A percentile compares a stretch with the other conserved stretches of the same genome.
These are phyloP conservation scores for Scaptomyza tumidula DNA, from an alignment of 2,888 invertebrate genomes.

Conservation along the genomic window DNA sequence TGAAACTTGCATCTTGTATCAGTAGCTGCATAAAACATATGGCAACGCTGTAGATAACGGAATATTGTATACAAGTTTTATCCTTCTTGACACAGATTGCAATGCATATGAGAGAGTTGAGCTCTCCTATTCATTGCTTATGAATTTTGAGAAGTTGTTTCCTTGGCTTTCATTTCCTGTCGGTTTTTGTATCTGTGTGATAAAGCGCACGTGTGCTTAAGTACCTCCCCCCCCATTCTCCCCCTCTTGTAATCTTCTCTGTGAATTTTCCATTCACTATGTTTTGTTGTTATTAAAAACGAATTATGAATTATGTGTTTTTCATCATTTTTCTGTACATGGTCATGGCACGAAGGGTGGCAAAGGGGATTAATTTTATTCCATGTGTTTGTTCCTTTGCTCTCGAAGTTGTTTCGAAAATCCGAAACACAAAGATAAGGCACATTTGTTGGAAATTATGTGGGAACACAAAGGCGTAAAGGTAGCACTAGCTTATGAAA, in stretches of 20 bases:
- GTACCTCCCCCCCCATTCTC: conserved; percentile 13
- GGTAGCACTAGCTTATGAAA: conserved; percentile 15
- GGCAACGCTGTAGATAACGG: conserved; percentile 54
- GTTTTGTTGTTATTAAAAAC: conserved; percentile 73
- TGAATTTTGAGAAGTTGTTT: conserved; percentile 34
- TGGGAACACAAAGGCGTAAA: conserved; percentile 38
- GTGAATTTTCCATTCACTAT: conserved; percentile 30
- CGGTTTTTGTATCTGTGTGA: conserved; percentile 31
- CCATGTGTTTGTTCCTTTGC: conserved; percentile 24
- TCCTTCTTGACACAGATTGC: too few relatives aligned
- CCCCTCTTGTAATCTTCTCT: neutral
- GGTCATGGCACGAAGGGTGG: conserved; percentile 34
- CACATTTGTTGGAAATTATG: conserved; percentile 68
- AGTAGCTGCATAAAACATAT: conserved; percentile 34
- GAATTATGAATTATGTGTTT: conserved; percentile 77
- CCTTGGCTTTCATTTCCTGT: conserved; percentile 43
- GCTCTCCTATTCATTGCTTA: neutral
- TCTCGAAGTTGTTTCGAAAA: conserved; percentile 38
- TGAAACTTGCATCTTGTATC: conserved; percentile 13
- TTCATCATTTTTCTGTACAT: conserved; percentile 46
- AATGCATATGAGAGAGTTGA: neutral
- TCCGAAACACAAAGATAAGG: conserved; percentile 64
- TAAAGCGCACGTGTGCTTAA: conserved; percentile 65
- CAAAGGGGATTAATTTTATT: conserved; percentile 52
- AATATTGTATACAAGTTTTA: conserved; percentile 38